Conservation (phyloP, 2,113 vertebrate genomes). For the Barnardius zonarius region DNA sequence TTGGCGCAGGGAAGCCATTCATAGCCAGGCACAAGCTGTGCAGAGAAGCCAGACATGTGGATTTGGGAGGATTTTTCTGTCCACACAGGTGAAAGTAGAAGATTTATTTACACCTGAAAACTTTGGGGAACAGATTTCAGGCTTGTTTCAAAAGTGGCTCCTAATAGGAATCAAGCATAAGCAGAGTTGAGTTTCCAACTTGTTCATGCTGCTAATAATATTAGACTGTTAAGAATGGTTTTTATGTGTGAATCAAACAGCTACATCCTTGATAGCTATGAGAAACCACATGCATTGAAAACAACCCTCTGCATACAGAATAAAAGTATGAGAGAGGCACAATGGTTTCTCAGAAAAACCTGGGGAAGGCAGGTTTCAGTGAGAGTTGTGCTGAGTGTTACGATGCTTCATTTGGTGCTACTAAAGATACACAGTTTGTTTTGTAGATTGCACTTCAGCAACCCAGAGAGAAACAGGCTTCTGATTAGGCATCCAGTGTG, state of each 20-base stretch:
- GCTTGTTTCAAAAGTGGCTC: background rate
- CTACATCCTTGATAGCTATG: too few species aligned
- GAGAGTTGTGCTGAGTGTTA: background rate
- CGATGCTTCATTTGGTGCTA: background rate
- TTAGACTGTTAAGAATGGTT: background rate
- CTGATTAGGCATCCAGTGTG: background rate
- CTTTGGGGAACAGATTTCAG: background rate
- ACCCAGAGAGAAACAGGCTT: background rate
- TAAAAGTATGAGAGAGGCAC: background rate
- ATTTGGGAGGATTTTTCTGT: background rate
- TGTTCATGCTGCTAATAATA: background rate
- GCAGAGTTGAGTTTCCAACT: background rate
- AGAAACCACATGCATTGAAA: background rate
- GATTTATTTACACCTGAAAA: background rate
- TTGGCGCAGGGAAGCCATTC: background rate
- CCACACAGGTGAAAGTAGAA: background rate
- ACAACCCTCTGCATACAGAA: accelerated
- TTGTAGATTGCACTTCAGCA: background rate
- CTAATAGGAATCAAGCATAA: background rate
- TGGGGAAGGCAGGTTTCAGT: background rate
- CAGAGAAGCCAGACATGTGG: background rate
- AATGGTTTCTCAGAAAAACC: background rate
- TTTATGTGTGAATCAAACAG: background rate
- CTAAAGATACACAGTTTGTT: background rate
- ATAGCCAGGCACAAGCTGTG: background rate